Conservation (phyloP, 2,888 invertebrate genomes). For the Chironomus tentans region DNA sequence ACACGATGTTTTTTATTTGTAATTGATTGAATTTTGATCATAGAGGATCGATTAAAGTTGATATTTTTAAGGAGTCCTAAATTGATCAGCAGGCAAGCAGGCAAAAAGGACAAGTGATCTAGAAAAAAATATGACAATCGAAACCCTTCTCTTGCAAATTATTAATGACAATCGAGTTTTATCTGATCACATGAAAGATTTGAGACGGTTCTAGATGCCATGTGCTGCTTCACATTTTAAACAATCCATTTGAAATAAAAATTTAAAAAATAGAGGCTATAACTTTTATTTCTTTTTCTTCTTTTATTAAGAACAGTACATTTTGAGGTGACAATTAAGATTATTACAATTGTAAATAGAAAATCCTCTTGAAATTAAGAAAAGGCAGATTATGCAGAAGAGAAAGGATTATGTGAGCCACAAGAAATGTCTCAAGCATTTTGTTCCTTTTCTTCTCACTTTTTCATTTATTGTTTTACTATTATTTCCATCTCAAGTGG, state of each 20-base stretch:
- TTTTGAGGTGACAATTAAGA: conserved; percentile 25
- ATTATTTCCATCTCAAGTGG: conserved; percentile 24
- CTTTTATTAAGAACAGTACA: neutral
- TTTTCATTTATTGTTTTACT: neutral
- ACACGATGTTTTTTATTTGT: conserved; percentile 23
- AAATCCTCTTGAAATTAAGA: neutral
- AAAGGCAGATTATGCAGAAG: neutral
- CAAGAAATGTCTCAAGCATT: neutral
- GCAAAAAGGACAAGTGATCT: conserved; percentile 7
- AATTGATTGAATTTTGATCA: conserved; percentile 23
- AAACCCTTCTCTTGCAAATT: conserved; percentile 10
- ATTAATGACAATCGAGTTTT: neutral
- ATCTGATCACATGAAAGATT: neutral
- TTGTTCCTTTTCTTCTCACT: neutral
- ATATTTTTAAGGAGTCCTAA: neutral
- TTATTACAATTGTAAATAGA: conserved; percentile 16
- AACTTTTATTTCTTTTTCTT: neutral
- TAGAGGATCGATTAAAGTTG: conserved; percentile 21
- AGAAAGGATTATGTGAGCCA: neutral
- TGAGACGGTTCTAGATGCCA: neutral
- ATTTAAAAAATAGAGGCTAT: no score
- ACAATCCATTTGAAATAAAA: no score
- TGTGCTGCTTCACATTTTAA: neutral
- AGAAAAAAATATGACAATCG: conserved; percentile 23
- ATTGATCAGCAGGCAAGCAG: neutral